Base-by-base conservation (phyloP, 2,113 vertebrate species). In the Solea solea region DNA sequence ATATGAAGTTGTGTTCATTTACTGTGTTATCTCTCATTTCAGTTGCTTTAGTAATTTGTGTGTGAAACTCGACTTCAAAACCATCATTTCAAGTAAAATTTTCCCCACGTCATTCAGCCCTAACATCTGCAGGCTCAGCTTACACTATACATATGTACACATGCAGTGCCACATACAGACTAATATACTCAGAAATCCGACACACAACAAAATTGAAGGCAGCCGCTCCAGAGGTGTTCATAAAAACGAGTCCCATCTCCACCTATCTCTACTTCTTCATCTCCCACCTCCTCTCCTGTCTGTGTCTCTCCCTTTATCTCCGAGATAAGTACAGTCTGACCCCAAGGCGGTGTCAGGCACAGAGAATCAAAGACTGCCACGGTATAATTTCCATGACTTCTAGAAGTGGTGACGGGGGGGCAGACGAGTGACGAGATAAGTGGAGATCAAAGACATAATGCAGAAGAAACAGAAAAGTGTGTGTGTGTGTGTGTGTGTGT, bases 351-450 rank as follows among this genome's bases (percentile, higher is more conserved):
- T 53, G 40, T 15, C 40, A 74, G 64, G 61, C 67, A 48, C 57
- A 8, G 55, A 69, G 65, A 86, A 91, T 90, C 86, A 88, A 90
- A 90, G 75, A 81, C 81, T 63, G 68, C 76, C 42, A 25, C 74
- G 15, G 16, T 72, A 49, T 87, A 66, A 91, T 88, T 86, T 86
- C 83, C 80, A 75, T 85, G 82, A 83, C 85, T 6, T 59, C 62
- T 48, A 55, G 65, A 84, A 85, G 80, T 59, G 64, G 69, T 62
- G n/a, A 54, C 1, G 21, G 21, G 21, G 72, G 69, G 69, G 21
- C 63, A 63, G 53, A 69, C 25, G 7, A 41, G 50, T 41, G n/a
- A 60, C 60, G 16, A 71, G 78, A 87, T 73, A 85, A 83, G 63
- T 12, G 3, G 46, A 85, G 69, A 83, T 86, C 84, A 86, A 86